phyloP scores from a whole-genome alignment of 2,797 vertebrate species.

The Gadopsis bispinosus region DNA sequence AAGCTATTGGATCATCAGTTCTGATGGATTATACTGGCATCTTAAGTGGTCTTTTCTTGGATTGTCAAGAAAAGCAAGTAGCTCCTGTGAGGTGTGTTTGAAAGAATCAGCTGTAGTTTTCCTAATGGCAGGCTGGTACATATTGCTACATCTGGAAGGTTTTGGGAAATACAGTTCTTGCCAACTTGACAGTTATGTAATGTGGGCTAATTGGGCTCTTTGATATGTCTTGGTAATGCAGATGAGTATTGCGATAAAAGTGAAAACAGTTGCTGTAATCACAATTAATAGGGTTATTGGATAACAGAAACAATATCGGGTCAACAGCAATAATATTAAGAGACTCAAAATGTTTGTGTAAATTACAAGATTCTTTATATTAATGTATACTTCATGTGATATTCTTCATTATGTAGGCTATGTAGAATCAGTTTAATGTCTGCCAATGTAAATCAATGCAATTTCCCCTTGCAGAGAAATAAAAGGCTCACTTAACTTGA shows the following conservation, averaged over 20 bases:
- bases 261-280: slow-evolving; percentile 35
- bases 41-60: background rate
- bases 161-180: slow-evolving; percentile 16
- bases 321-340: background rate
- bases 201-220: slow-evolving; percentile 16
- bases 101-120: slow-evolving; percentile 19
- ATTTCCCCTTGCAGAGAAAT: slow-evolving; percentile 27
- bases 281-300: slow-evolving; percentile 8
- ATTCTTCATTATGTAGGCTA: background rate
- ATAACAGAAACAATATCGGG: slow-evolving; percentile 6
- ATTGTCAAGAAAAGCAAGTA: slow-evolving; percentile 12
- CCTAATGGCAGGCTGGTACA: background rate
- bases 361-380: background rate
- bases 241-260: slow-evolving; percentile 23
- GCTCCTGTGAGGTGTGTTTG: slow-evolving; percentile 12
- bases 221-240: slow-evolving; percentile 34
- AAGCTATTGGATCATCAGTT: background rate
- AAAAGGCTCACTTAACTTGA: slow-evolving; percentile 50
- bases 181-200: slow-evolving; percentile 26
- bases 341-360: background rate
- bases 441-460: background rate
- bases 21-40: background rate
- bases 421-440: background rate
- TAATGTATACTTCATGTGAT: background rate
- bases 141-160: slow-evolving; percentile 1